These are phyloP conservation scores for Calephelis virginiensis DNA, from an alignment of 1,140 invertebrate species.

Conservation along the genomic window DNA sequence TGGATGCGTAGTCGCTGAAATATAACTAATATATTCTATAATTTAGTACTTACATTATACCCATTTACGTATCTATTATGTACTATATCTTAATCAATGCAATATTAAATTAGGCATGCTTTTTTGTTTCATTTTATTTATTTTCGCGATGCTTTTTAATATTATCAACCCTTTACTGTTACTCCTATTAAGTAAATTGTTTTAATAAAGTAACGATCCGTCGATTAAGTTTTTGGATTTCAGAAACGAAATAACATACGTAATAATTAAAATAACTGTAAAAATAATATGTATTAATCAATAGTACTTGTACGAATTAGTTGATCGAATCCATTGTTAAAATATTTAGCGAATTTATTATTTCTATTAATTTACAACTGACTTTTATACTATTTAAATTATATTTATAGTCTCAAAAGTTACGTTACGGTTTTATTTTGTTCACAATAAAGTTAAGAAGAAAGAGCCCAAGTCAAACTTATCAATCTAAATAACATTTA, in stretches of 20 bases:
- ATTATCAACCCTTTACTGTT: slow-evolving; percentile 35
- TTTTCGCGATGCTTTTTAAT: slow-evolving; percentile 67
- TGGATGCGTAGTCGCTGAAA: slow-evolving; percentile 71
- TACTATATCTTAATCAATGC: slow-evolving; percentile 69
- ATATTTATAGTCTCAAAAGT: too few relatives aligned
- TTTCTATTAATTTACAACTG: slow-evolving; percentile 41
- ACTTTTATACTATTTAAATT: slow-evolving; percentile 5
- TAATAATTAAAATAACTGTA: slow-evolving; percentile 65
- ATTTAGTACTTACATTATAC: slow-evolving; percentile 74
- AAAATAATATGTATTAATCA: slow-evolving; percentile 60
- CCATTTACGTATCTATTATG: slow-evolving; percentile 67
- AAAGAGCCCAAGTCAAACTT: too few relatives aligned
- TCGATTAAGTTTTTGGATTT: slow-evolving; percentile 66
- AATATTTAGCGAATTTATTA: slow-evolving; percentile 75
- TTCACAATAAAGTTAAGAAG: too few relatives aligned
- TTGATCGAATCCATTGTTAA: slow-evolving; percentile 61
- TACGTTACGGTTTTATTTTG: too few relatives aligned
- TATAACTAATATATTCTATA: slow-evolving; percentile 73
- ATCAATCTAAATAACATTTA: too few relatives aligned
- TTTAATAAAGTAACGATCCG: slow-evolving; percentile 59
- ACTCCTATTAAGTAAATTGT: slow-evolving; percentile 20
- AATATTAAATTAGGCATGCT: slow-evolving; percentile 62
- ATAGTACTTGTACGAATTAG: slow-evolving; percentile 58
- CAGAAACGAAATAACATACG: slow-evolving; percentile 65
- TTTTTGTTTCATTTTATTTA: slow-evolving; percentile 52